Evolutionary conservation across 2,113 vertebrate species (phyloP).

Genomic region (Thryonomys swinderianus): DNA sequence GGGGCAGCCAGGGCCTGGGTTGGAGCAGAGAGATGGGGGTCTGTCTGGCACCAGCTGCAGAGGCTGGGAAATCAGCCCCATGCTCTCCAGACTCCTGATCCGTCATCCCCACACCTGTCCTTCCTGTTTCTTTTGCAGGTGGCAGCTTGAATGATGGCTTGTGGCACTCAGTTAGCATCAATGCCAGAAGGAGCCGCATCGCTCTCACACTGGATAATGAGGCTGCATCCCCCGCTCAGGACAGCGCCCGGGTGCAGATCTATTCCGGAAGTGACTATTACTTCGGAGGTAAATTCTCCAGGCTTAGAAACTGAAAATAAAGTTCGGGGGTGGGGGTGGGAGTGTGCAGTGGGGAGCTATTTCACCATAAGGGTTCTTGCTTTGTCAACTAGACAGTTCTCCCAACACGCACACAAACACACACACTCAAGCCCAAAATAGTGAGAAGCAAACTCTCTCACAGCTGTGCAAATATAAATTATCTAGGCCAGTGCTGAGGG

Average conservation of each 20-base stretch:
- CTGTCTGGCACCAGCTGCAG: rapidly evolving
- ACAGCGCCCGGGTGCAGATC: conserved; percentile 86
- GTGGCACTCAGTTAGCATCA: conserved; percentile 95
- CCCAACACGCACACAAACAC: background rate
- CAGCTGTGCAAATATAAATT: conserved; percentile 57
- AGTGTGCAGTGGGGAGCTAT: background rate
- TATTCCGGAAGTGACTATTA: conserved; percentile 91
- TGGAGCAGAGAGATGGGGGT: background rate
- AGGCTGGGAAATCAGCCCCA: background rate
- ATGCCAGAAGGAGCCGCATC: conserved; percentile 90
- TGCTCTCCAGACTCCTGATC: background rate
- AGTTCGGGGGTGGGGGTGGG: background rate
- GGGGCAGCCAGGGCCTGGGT: background rate
- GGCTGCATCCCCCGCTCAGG: conserved; percentile 87
- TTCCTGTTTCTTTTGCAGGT: conserved; percentile 85
- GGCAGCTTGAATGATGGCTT: conserved; percentile 93
- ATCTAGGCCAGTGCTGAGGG: conserved; percentile 48
- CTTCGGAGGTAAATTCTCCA: conserved; percentile 92
- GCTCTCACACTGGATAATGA: conserved; percentile 92
- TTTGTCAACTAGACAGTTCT: background rate
- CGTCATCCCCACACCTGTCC: background rate
- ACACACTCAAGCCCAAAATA: background rate
- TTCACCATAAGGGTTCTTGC: background rate
- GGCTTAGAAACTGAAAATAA: background rate
- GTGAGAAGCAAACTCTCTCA: conserved; percentile 20